Conservation (phyloP, 2,113 vertebrate species). For the Cynopterus brachyotis region DNA sequence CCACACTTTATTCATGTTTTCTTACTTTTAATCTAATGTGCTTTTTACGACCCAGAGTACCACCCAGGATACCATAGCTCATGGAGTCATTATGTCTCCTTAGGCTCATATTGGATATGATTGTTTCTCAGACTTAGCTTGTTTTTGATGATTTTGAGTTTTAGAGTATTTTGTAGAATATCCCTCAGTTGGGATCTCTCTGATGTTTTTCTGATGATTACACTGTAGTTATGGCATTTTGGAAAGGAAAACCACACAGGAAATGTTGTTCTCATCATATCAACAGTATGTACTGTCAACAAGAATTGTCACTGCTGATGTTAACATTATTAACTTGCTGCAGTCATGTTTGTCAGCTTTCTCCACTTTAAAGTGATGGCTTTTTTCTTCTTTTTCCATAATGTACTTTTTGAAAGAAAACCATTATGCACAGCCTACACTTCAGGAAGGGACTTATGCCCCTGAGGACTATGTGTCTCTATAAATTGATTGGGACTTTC, state of each 20-base stretch:
- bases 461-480: neutral
- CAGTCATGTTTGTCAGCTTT: neutral
- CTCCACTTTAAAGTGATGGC: neutral
- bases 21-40: neutral
- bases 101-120: neutral
- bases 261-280: neutral
- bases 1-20: neutral
- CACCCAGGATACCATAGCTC: rapidly evolving
- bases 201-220: neutral
- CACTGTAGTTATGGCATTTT: neutral
- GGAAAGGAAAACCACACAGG: neutral
- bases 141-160: neutral
- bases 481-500: neutral
- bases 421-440: neutral
- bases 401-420: neutral
- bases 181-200: neutral
- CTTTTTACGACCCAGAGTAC: neutral
- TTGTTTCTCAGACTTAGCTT: neutral
- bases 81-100: neutral
- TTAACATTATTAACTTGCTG: neutral
- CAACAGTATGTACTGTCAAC: neutral
- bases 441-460: neutral
- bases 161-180: neutral
- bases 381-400: neutral
- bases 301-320: neutral